Conservation (phyloP, 1,140 invertebrate genomes). For the Lysiphlebus fabarum region DNA sequence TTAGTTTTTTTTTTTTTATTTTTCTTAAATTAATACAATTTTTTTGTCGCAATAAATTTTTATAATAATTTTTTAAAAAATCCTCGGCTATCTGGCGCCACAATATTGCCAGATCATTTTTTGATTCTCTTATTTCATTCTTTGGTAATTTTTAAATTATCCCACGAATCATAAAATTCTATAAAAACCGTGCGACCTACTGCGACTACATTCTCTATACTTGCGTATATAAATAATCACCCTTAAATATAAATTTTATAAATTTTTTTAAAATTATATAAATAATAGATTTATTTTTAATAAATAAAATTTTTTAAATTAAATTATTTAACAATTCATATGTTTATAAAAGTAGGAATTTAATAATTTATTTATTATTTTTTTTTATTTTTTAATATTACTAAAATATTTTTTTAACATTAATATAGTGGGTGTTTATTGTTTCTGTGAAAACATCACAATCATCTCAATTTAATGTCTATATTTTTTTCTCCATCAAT, state of each 20-base stretch:
- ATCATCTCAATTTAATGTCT: conserved; percentile 30
- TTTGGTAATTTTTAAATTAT: conserved; percentile 51
- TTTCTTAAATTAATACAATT: too few relatives aligned
- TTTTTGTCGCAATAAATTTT: too few relatives aligned
- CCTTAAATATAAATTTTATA: too few relatives aligned
- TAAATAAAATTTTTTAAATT: too few relatives aligned
- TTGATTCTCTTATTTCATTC: conserved; percentile 44
- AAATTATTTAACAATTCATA: not conserved
- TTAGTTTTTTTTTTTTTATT: too few relatives aligned
- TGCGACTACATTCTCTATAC: conserved; percentile 25
- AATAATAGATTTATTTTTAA: too few relatives aligned
- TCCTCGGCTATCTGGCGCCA: not conserved
- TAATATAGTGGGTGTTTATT: conserved; percentile 33
- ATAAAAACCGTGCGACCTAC: conserved; percentile 25
- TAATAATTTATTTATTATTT: not conserved
- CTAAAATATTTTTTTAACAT: conserved; percentile 16
- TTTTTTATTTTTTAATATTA: not conserved
- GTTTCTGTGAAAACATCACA: conserved; percentile 33
- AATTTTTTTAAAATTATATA: too few relatives aligned
- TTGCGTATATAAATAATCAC: too few relatives aligned
- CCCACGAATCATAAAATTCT: conserved; percentile 46
- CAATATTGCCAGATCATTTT: conserved; percentile 29
- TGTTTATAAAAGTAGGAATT: not conserved
- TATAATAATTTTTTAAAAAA: conserved; percentile 15
- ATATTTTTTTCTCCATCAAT: conserved; percentile 17